Evolutionary conservation across 1,140 invertebrate genomes (phyloP).

Genomic region (Ganaspis sp.): DNA sequence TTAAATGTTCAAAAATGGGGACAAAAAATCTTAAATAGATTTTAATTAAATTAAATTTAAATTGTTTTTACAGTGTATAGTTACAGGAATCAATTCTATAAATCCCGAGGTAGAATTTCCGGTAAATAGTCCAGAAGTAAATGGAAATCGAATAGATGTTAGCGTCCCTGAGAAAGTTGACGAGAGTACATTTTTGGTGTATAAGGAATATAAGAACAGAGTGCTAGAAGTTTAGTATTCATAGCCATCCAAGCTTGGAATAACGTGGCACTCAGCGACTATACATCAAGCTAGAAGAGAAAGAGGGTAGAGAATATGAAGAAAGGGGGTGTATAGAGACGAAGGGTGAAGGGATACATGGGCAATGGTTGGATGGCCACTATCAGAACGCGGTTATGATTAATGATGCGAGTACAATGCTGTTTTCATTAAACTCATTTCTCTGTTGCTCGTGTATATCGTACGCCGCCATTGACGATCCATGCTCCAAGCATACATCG

Average conservation of each 20-base stretch:
- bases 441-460: conserved; percentile 60
- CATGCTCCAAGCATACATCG: conserved; percentile 50
- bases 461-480: conserved; percentile 58
- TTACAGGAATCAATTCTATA: no score
- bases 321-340: conserved; percentile 39
- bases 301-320: conserved; percentile 48
- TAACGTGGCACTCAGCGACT: conserved; percentile 65
- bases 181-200: not conserved
- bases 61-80: conserved; percentile 20
- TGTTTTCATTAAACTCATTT: conserved; percentile 77
- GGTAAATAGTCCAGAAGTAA: no score
- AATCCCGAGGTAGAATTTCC: no score
- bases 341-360: conserved; percentile 42
- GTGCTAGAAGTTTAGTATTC: conserved; percentile 65
- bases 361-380: conserved; percentile 68
- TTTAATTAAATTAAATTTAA: no score
- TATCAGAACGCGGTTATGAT: conserved; percentile 74
- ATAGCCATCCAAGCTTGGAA: conserved; percentile 61
- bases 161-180: not conserved
- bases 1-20: no score
- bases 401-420: conserved; percentile 74
- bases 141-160: not conserved
- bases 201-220: conserved; percentile 40
- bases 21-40: no score
- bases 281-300: conserved; percentile 66